These are phyloP conservation scores for Rhinophrynus dorsalis DNA, from an alignment of 2,797 vertebrate species.

Conservation along the genomic window DNA sequence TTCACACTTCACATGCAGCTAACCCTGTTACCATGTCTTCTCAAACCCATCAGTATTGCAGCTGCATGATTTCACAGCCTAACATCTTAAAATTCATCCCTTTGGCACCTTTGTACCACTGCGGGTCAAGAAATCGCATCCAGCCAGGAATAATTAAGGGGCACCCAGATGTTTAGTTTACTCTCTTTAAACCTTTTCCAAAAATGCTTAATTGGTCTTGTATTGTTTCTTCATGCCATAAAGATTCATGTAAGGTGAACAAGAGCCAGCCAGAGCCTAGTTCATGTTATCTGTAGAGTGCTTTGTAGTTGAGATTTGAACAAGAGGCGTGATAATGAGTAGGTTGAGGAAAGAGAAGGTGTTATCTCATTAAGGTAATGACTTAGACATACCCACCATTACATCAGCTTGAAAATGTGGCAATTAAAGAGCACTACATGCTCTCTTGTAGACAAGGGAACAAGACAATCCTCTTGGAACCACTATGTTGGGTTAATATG, in stretches of 20 bases:
- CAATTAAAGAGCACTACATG: slow-evolving; percentile 92
- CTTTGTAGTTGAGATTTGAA: slow-evolving; percentile 87
- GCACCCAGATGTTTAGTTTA: slow-evolving; percentile 80
- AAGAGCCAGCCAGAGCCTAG: slow-evolving; percentile 55
- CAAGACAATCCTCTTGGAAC: slow-evolving; percentile 72
- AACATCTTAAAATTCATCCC: slow-evolving; percentile 87
- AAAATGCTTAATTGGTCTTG: slow-evolving; percentile 56
- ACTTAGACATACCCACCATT: slow-evolving; percentile 92
- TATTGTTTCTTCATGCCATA: slow-evolving; percentile 52
- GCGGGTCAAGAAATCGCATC: slow-evolving; percentile 80
- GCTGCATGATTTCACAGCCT: slow-evolving; percentile 81
- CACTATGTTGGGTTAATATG: slow-evolving; percentile 83
- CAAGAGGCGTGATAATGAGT: slow-evolving; percentile 93
- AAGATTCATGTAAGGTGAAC: slow-evolving; percentile 58
- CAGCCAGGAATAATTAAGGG: slow-evolving; percentile 80
- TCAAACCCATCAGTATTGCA: slow-evolving; percentile 79
- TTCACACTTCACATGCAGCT: slow-evolving; percentile 88
- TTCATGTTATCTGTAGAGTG: slow-evolving; percentile 61
- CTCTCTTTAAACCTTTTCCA: slow-evolving; percentile 61
- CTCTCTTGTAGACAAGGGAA: slow-evolving; percentile 81
- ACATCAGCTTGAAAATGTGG: slow-evolving; percentile 92
- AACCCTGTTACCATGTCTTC: slow-evolving; percentile 84
- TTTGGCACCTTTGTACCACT: slow-evolving; percentile 82
- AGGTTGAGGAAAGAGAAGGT: slow-evolving; percentile 90
- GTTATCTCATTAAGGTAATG: slow-evolving; percentile 98